phyloP scores from a whole-genome alignment of 2,888 invertebrate species.

The Drosophila aldrichi region DNA sequence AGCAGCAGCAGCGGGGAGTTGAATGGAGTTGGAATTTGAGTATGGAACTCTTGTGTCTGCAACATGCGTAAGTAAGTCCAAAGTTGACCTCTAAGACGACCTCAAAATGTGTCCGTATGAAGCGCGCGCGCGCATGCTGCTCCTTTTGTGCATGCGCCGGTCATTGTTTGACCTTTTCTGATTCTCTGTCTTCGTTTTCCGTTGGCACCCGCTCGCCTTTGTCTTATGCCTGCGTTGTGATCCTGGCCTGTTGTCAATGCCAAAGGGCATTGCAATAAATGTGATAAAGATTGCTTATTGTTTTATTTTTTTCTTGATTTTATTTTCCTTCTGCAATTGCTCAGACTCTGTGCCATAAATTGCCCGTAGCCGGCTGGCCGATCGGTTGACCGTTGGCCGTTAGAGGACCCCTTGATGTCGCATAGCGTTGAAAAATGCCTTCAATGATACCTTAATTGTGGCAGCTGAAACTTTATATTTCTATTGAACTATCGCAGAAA shows the following conservation, averaged over 20 bases:
- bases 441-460: conserved; percentile 80
- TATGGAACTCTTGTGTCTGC: conserved; percentile 15
- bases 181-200: conserved; percentile 21
- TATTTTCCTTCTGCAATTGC: conserved; percentile 55
- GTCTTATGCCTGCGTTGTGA: conserved; percentile 38
- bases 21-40: conserved; percentile 20
- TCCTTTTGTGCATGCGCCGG: conserved; percentile 54
- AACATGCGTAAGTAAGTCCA: conserved; percentile 48
- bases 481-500: conserved; percentile 45
- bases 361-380: conserved; percentile 54
- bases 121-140: conserved; percentile 86
- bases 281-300: conserved; percentile 72
- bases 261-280: conserved; percentile 72
- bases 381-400: conserved; percentile 39
- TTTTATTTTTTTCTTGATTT: conserved; percentile 9
- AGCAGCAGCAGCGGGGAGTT: conserved; percentile 5
- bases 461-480: conserved; percentile 70
- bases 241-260: conserved; percentile 64
- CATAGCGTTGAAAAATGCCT: conserved; percentile 50
- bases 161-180: conserved; percentile 74
- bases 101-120: conserved; percentile 89
- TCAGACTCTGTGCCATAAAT: conserved; percentile 67
- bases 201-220: conserved; percentile 62
- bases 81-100: conserved; percentile 79
- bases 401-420: conserved; percentile 32